Base-by-base conservation (phyloP, 2,797 vertebrate genomes). In the Oceanodroma leucorhoa region DNA sequence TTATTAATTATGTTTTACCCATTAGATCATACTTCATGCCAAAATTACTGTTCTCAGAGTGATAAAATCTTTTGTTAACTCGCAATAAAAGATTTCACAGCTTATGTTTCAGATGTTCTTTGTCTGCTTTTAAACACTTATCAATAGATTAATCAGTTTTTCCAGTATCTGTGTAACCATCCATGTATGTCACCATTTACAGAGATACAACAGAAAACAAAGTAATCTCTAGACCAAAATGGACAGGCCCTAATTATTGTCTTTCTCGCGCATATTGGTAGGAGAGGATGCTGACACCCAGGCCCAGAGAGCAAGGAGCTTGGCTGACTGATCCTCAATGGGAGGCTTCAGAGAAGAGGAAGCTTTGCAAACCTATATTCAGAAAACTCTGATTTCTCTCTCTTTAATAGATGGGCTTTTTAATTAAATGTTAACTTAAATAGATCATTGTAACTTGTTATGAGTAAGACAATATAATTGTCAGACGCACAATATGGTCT, bases 181-280 rank as follows among this genome's bases (percentile, higher is more conserved):
- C 14, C 51, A 80, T 26, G 12, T 60, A 32, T 36, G 19, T 17
- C 11, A 10, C 12, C 2, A 60, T 76, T 84, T 69, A 65, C 45
- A 77, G 46, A 53, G 27, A 29, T 24, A 57, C 10, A 72, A 64
- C 4, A 69, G 45, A 80, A 80, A 77, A 32, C 30, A 45, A 50
- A 80, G 10, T 23, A 46, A 57, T 53, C 6, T 66, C 43, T 41
- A 34, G 20, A 54, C 10, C 2, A 32, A 50, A 43, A 54, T 8
- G 6, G n/a, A 58, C 5, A 36, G 23, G 4, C 7, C 19, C 9
- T 43, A 64, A 27, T 27, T 48, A 57, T 32, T 6, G 9, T 36
- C 29, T 83, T 36, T 83, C 30, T 62, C 0, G 0, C 41, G 27
- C 14, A 7, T 55, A 69, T 5, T 60, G 34, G 14, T 23, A 23